Evolutionary conservation across 2,113 vertebrate species (phyloP).

Genomic region (Genyomyrus donnyi): DNA sequence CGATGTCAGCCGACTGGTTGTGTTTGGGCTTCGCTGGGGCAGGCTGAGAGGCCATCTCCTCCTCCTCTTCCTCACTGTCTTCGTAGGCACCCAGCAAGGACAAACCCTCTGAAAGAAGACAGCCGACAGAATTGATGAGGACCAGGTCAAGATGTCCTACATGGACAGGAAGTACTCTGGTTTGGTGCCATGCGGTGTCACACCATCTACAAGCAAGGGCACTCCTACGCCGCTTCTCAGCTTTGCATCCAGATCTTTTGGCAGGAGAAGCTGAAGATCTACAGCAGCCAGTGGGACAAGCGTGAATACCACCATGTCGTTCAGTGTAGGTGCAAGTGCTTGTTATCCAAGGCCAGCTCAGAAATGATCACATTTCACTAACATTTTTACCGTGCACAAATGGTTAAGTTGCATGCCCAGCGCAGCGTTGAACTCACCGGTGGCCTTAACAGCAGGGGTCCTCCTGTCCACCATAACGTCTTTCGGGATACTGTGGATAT

Average conservation of each 20-base stretch:
- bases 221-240: not conserved
- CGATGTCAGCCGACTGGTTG: slow-evolving; percentile 74
- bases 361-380: not conserved
- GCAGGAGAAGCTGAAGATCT: not conserved
- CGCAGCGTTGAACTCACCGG: slow-evolving; percentile 60
- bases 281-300: not conserved
- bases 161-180: not conserved
- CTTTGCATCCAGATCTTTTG: not conserved
- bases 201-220: not conserved
- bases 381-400: not conserved
- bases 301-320: not conserved
- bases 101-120: slow-evolving; percentile 69
- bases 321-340: not conserved
- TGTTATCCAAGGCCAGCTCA: not conserved
- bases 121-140: not conserved
- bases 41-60: slow-evolving; percentile 56
- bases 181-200: not conserved
- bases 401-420: not conserved
- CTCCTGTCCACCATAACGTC: slow-evolving; percentile 56
- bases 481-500: slow-evolving; percentile 47
- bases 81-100: slow-evolving; percentile 91
- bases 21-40: slow-evolving; percentile 54
- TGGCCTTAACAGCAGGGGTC: slow-evolving; percentile 73
- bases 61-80: slow-evolving; percentile 90
- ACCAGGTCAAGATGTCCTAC: not conserved